These are phyloP conservation scores for Montifringilla adamsi DNA, from an alignment of 2,113 vertebrate genomes.

Conservation along the genomic window DNA sequence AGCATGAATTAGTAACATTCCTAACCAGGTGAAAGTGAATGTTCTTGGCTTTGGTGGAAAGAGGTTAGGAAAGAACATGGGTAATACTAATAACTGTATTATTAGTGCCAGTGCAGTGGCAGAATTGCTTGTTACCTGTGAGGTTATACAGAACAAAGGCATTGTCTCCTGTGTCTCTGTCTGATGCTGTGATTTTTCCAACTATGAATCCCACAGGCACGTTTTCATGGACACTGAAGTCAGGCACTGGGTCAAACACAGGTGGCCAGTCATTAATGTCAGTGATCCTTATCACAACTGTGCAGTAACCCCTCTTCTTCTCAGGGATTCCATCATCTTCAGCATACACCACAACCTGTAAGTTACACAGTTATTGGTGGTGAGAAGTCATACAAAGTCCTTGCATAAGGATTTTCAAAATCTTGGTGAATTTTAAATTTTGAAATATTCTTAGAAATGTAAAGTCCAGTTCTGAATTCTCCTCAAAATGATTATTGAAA, in stretches of 20 bases:
- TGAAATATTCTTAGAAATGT: neutral
- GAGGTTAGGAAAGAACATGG: neutral
- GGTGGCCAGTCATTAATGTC: conserved; percentile 65
- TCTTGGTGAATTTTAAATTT: neutral
- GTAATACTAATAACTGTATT: neutral
- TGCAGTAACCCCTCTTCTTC: conserved; percentile 65
- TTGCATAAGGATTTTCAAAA: neutral
- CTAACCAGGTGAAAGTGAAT: neutral
- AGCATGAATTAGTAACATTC: neutral
- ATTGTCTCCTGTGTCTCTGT: conserved; percentile 63
- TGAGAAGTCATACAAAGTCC: neutral
- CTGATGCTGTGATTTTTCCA: conserved; percentile 55
- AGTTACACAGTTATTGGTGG: neutral
- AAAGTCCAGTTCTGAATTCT: neutral
- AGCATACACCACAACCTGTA: conserved; percentile 59
- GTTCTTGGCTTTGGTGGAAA: neutral
- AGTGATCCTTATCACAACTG: conserved; percentile 43
- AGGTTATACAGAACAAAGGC: conserved; percentile 57
- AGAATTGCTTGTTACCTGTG: conserved; percentile 41
- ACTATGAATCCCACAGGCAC: conserved; percentile 21
- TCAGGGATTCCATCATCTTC: conserved; percentile 61
- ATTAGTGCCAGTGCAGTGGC: neutral
- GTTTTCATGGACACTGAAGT: conserved; percentile 41
- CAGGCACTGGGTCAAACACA: conserved; percentile 33
- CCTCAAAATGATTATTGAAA: neutral